Base-by-base conservation (phyloP, 1,140 invertebrate species). In the Ceratosolen fusciceps region DNA sequence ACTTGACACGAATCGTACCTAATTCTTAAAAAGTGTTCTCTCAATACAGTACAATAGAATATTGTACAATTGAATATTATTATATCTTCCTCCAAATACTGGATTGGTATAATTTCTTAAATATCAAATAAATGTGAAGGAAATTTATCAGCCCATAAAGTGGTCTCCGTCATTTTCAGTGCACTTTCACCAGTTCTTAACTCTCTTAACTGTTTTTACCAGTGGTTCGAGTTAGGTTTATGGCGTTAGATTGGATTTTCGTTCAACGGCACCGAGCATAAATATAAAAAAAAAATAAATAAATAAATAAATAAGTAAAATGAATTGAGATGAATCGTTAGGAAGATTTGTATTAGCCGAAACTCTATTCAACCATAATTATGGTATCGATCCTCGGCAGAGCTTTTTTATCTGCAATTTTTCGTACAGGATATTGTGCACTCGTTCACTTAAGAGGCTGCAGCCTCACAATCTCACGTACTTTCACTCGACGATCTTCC, bases 381-480 rank as follows among this genome's bases (percentile, higher is more conserved):
- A 81, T 81, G 84, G 80, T 58, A 85, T 81, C 82, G 82, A 86
- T 79, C 82, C 71, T 68, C 80, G 71, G 58, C 60, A 83, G 1
- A 85, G 72, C 67, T 84, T 82, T 82, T 71, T 74, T 49, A 80
- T 82, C 21, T 43, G 0, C 72, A 79, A 83, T 78, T 83, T 58
- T 81, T 83, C 12, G 67, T 71, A 37, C 24, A 80, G 79, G 56
- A 81, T 80, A 62, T 43, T 37, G 21, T 78, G n/a, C 24, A 80
- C 78, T 56, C 67, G 47, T 37, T 80, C 72, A 56, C 49, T 65
- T 80, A 80, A 83, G 49, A 83, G 82, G 26, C 75, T 65, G 34
- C 74, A 39, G 62, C 68, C 16, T 82, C 79, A 74, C 80, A 80
- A 85, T 82, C 75, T 85, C 81, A 54, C 60, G 78, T 74, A 81